A percentile compares a stretch with the other conserved stretches of the same genome.
Evolutionary conservation across 2,113 vertebrate species (phyloP).

Genomic region (Bagarius yarrelli): DNA sequence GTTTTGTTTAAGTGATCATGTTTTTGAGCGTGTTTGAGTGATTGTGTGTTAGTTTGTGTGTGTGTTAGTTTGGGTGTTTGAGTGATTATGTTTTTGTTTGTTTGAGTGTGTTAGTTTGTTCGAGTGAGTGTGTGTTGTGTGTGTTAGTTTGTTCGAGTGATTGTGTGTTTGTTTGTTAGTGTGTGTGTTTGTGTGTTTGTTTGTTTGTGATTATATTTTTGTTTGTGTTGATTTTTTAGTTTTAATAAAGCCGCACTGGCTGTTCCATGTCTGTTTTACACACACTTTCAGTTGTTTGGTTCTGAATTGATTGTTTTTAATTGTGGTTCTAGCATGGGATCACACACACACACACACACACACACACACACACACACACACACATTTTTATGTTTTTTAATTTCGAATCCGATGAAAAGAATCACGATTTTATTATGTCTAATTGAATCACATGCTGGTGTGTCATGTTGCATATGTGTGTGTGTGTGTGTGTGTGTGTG

Average conservation of each 20-base stretch:
- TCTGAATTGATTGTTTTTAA: background rate
- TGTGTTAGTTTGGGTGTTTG: no score
- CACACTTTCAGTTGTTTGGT: background rate
- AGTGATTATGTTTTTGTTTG: no score
- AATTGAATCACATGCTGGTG: background rate
- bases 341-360: constrained; percentile 6
- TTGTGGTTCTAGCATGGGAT: background rate
- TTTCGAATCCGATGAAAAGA: constrained; percentile 1
- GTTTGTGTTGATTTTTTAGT: no score
- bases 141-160: background rate
- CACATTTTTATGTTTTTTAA: constrained; percentile 3
- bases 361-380: background rate
- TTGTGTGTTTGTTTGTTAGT: background rate
- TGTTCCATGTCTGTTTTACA: no score
- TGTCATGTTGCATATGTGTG: background rate
- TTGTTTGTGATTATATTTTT: no score
- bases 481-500: constrained; percentile 30
- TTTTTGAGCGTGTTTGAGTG: no score
- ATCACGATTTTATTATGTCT: background rate
- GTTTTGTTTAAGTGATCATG: no score
- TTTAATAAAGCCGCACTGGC: no score
- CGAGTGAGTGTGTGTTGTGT: no score
- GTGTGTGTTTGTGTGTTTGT: no score
- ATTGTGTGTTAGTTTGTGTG: no score
- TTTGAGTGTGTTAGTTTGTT: no score